Base-by-base conservation (phyloP, 64 coral and sea anemone species). In the Pocillopora verrucosa region DNA sequence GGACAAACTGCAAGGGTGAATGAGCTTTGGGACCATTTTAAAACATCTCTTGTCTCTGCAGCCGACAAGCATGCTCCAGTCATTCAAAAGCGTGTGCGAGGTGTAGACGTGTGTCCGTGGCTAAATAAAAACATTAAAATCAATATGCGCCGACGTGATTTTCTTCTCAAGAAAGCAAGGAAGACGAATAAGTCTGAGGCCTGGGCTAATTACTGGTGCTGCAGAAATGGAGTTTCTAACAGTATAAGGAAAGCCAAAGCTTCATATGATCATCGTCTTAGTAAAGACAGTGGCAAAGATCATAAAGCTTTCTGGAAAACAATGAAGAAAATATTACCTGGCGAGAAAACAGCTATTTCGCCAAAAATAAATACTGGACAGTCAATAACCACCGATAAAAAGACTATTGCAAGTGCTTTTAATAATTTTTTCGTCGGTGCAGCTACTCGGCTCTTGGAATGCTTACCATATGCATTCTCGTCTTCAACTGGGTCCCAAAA, bases 261-360 rank as follows among this genome's bases (percentile, higher is more conserved):
- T 30, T 0, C 13, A 5, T 92, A 92, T 75, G 80, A 88, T 64
- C 79, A 63, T 34, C 36, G 65, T 2, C 80, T 84, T 13, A 73
- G 88, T 88, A 76, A 80, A 7, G 38, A 81, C 16, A 79, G 65
- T 57, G 22, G 41, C 5, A 74, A 83, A 65, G 77, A 88, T 58
- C 92, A 79, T 0, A 83, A n/a, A 56, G 16, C 61, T 12, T 88
- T 93, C 45, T 93, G 91, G 86, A 88, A 59, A 65, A 88, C 86
- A 17, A 34, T 93, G 57, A 88, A 93, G 64, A 93, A 88, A 58
- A 80, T 93, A 17, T 62, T 87, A 36, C 90, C 90, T 24, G 90
- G 90, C 26, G 17, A 79, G 60, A 92, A 30, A 16, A 92, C 86
- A 61, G 59, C 72, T 10, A 30, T 25, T 34, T 92, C 82, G 15